Percentiles rank a stretch among this genome's conserved stretches.
Evolutionary conservation across 2,113 vertebrate species (phyloP).

Genomic region (Loxodonta africana): DNA sequence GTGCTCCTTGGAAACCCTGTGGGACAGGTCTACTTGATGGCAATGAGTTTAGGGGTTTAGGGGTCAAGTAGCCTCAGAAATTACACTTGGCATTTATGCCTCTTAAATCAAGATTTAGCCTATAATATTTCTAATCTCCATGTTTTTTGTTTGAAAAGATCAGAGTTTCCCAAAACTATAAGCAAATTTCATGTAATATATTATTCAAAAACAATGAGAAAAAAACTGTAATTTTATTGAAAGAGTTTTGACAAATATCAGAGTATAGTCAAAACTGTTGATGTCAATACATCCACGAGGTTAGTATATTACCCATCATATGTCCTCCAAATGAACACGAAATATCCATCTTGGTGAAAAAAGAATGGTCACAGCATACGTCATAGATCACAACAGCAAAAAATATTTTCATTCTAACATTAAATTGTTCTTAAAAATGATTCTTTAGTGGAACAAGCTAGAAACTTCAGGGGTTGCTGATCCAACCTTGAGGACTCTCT

Average conservation of each 20-base stretch:
- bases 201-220: not conserved
- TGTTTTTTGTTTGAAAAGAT: not conserved
- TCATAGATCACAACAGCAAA: not conserved
- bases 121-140: conserved; percentile 3
- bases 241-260: not conserved
- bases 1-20: too few relatives aligned
- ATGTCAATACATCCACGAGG: not conserved
- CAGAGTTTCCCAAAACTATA: not conserved
- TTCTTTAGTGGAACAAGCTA: not conserved
- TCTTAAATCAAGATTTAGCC: not conserved
- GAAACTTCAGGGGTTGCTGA: not conserved
- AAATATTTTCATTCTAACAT: conserved; percentile 3
- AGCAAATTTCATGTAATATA: not conserved
- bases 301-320: not conserved
- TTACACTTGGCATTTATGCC: not conserved
- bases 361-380: not conserved
- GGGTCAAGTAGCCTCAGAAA: not conserved
- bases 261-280: not conserved
- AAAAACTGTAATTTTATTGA: conserved; percentile 3
- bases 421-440: not conserved
- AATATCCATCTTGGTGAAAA: not conserved
- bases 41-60: too few relatives aligned
- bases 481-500: not conserved
- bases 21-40: too few relatives aligned
- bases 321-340: not conserved